Evolutionary conservation across 2,888 invertebrate species (phyloP), one percentile per base, ranked within the genome.

Genomic region (Cephalotes varians): DNA sequence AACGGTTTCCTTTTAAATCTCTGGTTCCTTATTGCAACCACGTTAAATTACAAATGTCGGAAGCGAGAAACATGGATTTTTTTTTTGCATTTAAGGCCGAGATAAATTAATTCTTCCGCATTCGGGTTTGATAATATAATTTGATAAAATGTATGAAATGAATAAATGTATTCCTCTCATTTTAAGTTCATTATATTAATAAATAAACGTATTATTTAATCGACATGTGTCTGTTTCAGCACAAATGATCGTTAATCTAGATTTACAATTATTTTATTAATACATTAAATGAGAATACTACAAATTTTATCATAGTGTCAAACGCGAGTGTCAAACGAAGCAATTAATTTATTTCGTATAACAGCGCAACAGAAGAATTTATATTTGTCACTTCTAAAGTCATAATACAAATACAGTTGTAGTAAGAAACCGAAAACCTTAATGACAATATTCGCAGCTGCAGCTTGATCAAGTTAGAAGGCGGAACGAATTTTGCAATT

Each of bases 191-290:
- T 21, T 37, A 2, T 0, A 62, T 62, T 37, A 62, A 62, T 62
- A 62, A 60, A 60, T 21, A 21, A 62, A 37, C 37, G 21, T 62
- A 37, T 62, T 37, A 37, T 62, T 37, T 21, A 21, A 62, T 62
- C 21, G 10, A 15, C 1, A 7, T 37, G 37, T 60, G 34, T 4
- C 4, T 9, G 12, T 54, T 54, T 51, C 40, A 51, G 21, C 10
- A 4, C 10, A 15, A 56, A 56, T 54, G 6, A 56, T n/a, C 7
- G 1, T 49, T 15, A 15, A 28, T 28, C 15, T 56, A 56, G 28
- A 56, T 56, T 56, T 28, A 54, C 54, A 56, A 1, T 25, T 25
- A 54, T 54, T n/a, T 18, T 28, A 56, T 56, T 56, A 56, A 56
- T 56, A 15, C 15, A 56, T 12, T 18, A 15, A n/a, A 49, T 15